phyloP scores from a whole-genome alignment of 2,888 invertebrate species.

The Drosophila dives region DNA sequence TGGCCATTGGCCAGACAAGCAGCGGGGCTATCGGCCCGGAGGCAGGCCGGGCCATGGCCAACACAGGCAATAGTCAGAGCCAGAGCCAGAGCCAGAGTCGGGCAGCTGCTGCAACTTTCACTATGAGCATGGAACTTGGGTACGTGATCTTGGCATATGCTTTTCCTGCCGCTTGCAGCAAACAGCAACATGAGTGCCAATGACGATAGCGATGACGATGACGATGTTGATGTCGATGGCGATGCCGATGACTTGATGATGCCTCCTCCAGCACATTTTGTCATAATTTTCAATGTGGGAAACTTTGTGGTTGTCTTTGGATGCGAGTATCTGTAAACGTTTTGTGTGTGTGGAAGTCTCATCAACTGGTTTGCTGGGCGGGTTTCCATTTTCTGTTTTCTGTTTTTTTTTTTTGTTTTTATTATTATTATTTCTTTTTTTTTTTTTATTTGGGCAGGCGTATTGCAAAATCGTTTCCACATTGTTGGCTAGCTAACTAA shows the following conservation, averaged over 20 bases:
- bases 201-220: conserved; percentile 29
- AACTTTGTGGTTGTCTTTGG: conserved; percentile 34
- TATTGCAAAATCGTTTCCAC: conserved; percentile 76
- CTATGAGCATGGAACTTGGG: conserved; percentile 34
- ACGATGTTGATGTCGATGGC: conserved; percentile 26
- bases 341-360: conserved; percentile 48
- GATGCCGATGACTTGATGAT: conserved; percentile 44
- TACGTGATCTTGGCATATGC: conserved; percentile 57
- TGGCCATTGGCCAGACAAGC: conserved; percentile 40
- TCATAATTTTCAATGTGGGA: conserved; percentile 71
- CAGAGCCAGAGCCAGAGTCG: not conserved
- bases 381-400: conserved; percentile 49
- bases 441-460: conserved; percentile 46
- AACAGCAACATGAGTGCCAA: conserved; percentile 15
- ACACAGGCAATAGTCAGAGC: not conserved
- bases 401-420: conserved; percentile 16
- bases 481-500: conserved; percentile 50
- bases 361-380: conserved; percentile 55
- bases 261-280: conserved; percentile 58
- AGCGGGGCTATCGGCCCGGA: not conserved
- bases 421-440: conserved; percentile 2
- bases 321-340: conserved; percentile 33
- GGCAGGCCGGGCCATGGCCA: not conserved
- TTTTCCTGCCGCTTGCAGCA: conserved; percentile 52
- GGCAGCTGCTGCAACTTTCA: conserved; percentile 55